Conservation (phyloP, 2,113 vertebrate species). For the Hucho hucho region DNA sequence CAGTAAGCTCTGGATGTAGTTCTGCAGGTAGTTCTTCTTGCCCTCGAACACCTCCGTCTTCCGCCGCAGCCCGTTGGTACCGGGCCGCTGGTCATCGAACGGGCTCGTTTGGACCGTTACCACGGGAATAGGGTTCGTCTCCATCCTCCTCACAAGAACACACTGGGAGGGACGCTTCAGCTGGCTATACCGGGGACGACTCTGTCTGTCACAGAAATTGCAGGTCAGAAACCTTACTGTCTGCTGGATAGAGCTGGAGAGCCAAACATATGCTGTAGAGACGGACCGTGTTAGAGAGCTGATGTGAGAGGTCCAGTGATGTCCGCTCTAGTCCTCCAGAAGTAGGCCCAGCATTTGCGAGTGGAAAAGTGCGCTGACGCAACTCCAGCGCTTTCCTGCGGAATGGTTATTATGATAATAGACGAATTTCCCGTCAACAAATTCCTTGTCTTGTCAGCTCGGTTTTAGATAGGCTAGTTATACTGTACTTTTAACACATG, state of each 20-base stretch:
- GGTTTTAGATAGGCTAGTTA: conserved; percentile 3
- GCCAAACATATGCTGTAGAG: neutral
- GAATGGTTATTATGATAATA: neutral
- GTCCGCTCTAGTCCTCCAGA: neutral
- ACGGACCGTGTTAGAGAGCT: neutral
- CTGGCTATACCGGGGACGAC: neutral
- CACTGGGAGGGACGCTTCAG: conserved; percentile 9
- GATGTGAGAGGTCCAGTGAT: neutral
- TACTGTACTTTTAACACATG: neutral
- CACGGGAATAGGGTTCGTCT: conserved; percentile 91
- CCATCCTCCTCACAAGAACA: conserved; percentile 75
- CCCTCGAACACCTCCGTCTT: conserved; percentile 90
- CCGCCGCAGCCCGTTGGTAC: conserved; percentile 86
- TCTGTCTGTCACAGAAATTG: no score
- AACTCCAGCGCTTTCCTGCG: neutral
- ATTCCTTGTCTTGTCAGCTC: neutral
- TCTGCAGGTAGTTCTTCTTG: conserved; percentile 95
- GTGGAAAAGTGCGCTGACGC: neutral
- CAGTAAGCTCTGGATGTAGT: conserved; percentile 94
- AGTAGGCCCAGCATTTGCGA: neutral
- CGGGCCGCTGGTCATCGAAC: conserved; percentile 93
- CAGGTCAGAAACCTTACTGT: neutral
- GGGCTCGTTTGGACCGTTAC: conserved; percentile 91
- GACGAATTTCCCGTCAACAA: neutral
- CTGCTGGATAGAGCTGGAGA: neutral